Conservation (phyloP, 2,888 invertebrate species). For the Nomada fucata region DNA sequence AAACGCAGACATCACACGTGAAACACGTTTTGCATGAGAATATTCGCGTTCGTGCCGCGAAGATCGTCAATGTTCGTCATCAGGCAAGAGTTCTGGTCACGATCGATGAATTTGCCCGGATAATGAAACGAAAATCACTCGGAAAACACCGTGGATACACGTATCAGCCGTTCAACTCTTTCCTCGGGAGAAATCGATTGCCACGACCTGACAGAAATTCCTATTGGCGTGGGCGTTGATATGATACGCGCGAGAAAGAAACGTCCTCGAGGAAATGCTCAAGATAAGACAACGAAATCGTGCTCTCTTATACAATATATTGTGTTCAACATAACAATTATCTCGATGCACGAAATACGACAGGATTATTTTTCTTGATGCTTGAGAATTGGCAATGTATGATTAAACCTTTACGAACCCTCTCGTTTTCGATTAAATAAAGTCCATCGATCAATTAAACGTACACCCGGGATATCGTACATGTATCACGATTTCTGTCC, state of each 20-base stretch:
- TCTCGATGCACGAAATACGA: too few species aligned
- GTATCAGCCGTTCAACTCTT: constrained; percentile 22
- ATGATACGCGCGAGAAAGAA: too few species aligned
- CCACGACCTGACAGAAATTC: constrained; percentile 5
- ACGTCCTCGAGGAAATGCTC: too few species aligned
- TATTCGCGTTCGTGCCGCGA: not conserved
- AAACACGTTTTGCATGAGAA: too few species aligned
- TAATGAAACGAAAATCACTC: constrained; percentile 21
- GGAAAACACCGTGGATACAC: not conserved
- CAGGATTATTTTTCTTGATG: too few species aligned
- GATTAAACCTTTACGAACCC: too few species aligned
- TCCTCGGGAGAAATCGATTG: constrained; percentile 29
- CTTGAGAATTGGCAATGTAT: too few species aligned
- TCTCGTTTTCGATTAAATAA: too few species aligned
- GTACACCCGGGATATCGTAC: not conserved
- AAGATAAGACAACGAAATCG: too few species aligned
- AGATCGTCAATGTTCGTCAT: not conserved
- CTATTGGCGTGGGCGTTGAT: too few species aligned
- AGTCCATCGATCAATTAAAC: not conserved
- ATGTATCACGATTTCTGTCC: not conserved
- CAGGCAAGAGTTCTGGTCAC: not conserved
- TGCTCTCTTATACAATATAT: too few species aligned
- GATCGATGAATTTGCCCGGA: constrained; percentile 8
- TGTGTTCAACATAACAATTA: too few species aligned
- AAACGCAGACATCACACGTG: constrained; percentile 1